Conservation (phyloP, 2,113 vertebrate species). For the Xerus inauris region DNA sequence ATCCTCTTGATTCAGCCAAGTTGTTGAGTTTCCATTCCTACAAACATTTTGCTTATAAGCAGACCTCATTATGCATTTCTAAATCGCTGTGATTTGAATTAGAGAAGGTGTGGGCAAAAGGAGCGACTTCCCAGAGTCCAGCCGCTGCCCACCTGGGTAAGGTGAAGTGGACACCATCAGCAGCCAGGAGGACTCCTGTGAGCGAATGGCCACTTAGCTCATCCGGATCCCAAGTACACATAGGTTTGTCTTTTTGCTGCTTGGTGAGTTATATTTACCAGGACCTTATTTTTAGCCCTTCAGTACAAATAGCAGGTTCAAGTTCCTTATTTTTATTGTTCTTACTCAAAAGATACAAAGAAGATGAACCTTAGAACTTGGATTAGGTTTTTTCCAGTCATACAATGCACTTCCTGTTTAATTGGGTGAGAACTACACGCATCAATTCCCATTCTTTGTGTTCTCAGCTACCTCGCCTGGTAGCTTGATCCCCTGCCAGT, state of each 20-base stretch:
- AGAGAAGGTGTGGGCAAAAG: background rate
- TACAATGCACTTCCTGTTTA: background rate
- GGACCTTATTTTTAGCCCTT: background rate
- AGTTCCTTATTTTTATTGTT: background rate
- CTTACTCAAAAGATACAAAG: background rate
- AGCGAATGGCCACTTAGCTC: background rate
- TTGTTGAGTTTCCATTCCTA: no score
- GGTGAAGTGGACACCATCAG: background rate
- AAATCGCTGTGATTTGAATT: background rate
- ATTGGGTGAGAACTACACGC: slow-evolving; percentile 37
- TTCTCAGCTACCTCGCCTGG: slow-evolving; percentile 81
- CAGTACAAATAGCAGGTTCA: background rate
- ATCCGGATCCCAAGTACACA: background rate
- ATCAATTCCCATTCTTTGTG: slow-evolving; percentile 34
- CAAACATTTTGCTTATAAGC: no score
- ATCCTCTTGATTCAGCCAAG: background rate
- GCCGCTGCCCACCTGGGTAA: accelerated
- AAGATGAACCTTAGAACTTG: background rate
- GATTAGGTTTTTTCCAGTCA: background rate
- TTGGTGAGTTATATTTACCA: background rate
- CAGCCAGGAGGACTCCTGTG: accelerated
- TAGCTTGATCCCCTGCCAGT: slow-evolving; percentile 61
- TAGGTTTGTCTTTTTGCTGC: background rate
- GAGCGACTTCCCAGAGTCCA: no score
- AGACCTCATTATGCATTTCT: background rate